Percentiles rank a stretch among this genome's conserved stretches.
phyloP scores from a whole-genome alignment of 37 sponge, comb jelly and placozoan genomes.

The Spongilla lacustris region DNA sequence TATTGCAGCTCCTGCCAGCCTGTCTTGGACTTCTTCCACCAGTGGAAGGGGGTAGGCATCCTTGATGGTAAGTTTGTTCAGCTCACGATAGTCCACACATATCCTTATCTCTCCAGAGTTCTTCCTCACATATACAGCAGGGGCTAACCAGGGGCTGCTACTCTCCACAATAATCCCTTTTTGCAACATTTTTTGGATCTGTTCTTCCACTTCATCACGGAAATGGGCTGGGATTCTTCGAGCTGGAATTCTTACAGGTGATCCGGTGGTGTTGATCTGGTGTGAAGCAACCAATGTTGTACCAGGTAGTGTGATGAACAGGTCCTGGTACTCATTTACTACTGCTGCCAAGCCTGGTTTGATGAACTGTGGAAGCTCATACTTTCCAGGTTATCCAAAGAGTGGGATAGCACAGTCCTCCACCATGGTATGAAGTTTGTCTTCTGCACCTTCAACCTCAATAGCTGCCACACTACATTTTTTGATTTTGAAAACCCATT shows the following conservation, averaged over 20 bases:
- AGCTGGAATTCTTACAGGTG: slow-evolving; percentile 42
- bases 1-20: slow-evolving; percentile 46
- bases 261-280: slow-evolving; percentile 35
- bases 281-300: slow-evolving; percentile 33
- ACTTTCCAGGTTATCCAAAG: slow-evolving; percentile 11
- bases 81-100: slow-evolving; percentile 64
- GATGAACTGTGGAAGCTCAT: slow-evolving; percentile 25
- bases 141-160: slow-evolving; percentile 73
- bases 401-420: slow-evolving; percentile 53
- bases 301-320: slow-evolving; percentile 51
- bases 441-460: no score
- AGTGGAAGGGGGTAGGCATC: slow-evolving; percentile 70
- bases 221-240: slow-evolving; percentile 58
- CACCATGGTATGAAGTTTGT: background rate
- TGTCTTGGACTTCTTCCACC: slow-evolving; percentile 55
- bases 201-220: slow-evolving; percentile 46
- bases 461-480: no score
- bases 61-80: slow-evolving; percentile 62
- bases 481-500: no score
- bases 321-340: slow-evolving; percentile 21
- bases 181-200: slow-evolving; percentile 60
- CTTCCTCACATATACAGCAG: slow-evolving; percentile 66
- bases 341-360: slow-evolving; percentile 4
- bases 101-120: slow-evolving; percentile 57
- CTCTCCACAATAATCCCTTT: slow-evolving; percentile 65